Percentiles rank a stretch among this genome's conserved stretches.
Conservation (phyloP, 30 jellyfish, hydroid and myxozoan genomes). For the Aurelia sp. region DNA sequence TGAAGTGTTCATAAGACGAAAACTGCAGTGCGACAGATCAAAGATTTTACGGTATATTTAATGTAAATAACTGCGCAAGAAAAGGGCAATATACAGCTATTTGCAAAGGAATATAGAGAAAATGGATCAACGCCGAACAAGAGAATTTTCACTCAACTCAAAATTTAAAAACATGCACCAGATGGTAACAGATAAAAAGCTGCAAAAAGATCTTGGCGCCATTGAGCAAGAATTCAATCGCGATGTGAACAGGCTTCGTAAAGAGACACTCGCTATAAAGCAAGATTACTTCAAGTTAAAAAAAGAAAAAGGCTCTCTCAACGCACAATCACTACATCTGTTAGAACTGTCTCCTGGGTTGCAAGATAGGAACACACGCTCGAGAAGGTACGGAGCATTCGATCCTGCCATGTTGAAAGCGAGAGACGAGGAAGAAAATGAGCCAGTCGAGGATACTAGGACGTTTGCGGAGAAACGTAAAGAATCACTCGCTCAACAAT, state of each 20-base stretch:
- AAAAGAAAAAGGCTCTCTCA: constrained; percentile 60
- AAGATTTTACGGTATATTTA: too few species aligned
- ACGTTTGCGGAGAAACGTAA: constrained; percentile 60
- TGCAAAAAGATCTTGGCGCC: constrained; percentile 51
- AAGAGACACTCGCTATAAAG: constrained; percentile 62
- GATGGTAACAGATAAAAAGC: constrained; percentile 56
- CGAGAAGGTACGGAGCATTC: constrained; percentile 56
- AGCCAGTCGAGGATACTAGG: constrained; percentile 45
- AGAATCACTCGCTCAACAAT: constrained; percentile 27
- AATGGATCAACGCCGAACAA: constrained; percentile 56
- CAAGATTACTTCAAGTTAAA: constrained; percentile 59
- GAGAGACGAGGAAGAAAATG: constrained; percentile 52
- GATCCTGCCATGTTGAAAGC: constrained; percentile 77
- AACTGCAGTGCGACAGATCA: too few species aligned
- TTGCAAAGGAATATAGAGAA: not conserved
- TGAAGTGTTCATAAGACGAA: too few species aligned
- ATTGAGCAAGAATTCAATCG: constrained; percentile 60
- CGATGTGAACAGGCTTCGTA: constrained; percentile 37
- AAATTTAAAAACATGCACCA: constrained; percentile 60
- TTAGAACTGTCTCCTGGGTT: constrained; percentile 67
- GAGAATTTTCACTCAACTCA: constrained; percentile 47
- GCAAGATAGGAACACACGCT: constrained; percentile 68
- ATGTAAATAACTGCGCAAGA: too few species aligned
- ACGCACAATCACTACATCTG: constrained; percentile 45
- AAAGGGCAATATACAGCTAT: too few species aligned